Evolutionary conservation across 2,797 vertebrate species (phyloP), one percentile per base, ranked within the genome.

Genomic region (Spheniscus humboldti): DNA sequence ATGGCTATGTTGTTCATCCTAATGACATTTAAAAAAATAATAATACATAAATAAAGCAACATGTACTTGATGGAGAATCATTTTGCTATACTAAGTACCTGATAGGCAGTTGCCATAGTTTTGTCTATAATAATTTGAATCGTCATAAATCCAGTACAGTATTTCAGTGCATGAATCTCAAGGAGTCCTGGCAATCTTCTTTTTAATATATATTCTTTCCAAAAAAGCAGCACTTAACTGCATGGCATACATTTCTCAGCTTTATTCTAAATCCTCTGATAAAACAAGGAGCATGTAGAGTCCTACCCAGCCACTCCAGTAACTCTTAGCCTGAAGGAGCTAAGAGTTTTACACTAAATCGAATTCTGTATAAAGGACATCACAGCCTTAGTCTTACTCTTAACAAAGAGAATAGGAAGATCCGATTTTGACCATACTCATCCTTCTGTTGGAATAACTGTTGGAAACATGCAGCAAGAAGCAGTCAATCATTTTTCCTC

Each of bases 401-500:
- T 80, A 37, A 94, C 72, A 94, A 96, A 93, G 57, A 68, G 66
- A 62, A 28, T 11, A 35, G 56, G 85, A 90, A 96, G 92, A 94
- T 94, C 94, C 85, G 35, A 84, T 94, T 94, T 96, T 86, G 66
- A 94, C 92, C 28, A 0, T 88, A 39, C 33, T 91, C 52, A 81
- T 85, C 78, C 75, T 92, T 88, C 85, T 81, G 76, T 55, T 89
- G 90, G 90, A 89, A 60, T 63, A 85, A 63, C 81, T 77, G 35
- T 41, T 55, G 50, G 85, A 88, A 90, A 37, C 69, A 78, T 48
- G 55, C 85, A 83, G 82, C 53, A 33, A 96, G 88, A 0, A 72
- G 45, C 35, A 68, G 53, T 90, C 91, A 92, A 76, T 88, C 87
- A 59, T 5, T 77, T 86, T 88, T 88, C 60, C 31, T 95, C 68